These are phyloP conservation scores for Epirrita christyi DNA, from an alignment of 2,888 invertebrate species.

Conservation along the genomic window DNA sequence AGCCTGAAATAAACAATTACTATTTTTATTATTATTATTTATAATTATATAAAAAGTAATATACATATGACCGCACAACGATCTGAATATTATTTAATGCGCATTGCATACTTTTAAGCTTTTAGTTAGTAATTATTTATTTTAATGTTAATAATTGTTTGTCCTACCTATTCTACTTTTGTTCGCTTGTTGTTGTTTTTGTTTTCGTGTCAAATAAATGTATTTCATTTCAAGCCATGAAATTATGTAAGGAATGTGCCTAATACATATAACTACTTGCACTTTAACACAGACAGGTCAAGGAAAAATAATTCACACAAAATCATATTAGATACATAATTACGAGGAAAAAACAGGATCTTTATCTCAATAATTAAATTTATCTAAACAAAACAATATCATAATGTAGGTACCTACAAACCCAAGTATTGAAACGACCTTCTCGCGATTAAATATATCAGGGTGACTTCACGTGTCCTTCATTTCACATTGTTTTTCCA, in stretches of 20 bases:
- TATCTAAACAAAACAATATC: conserved; percentile 27
- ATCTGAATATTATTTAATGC: no score
- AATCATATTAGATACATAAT: not conserved
- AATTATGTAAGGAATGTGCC: not conserved
- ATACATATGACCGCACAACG: no score
- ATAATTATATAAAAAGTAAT: no score
- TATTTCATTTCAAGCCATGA: no score
- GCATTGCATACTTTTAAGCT: no score
- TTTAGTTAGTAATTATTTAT: no score
- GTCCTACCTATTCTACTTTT: no score
- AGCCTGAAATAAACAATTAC: no score
- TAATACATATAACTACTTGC: not conserved
- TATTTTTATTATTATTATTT: no score
- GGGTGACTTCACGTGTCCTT: conserved; percentile 41
- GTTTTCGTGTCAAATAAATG: no score
- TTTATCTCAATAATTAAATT: conserved; percentile 11
- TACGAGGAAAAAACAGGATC: conserved; percentile 6
- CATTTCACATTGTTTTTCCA: conserved; percentile 36
- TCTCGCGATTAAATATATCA: conserved; percentile 33
- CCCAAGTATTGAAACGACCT: conserved; percentile 35
- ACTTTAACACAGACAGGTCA: conserved; percentile 4
- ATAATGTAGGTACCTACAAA: conserved; percentile 18
- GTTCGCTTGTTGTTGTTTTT: no score
- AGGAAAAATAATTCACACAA: not conserved
- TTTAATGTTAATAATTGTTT: no score